Conservation (phyloP, 2,888 invertebrate genomes). For the Ormia ochracea region DNA sequence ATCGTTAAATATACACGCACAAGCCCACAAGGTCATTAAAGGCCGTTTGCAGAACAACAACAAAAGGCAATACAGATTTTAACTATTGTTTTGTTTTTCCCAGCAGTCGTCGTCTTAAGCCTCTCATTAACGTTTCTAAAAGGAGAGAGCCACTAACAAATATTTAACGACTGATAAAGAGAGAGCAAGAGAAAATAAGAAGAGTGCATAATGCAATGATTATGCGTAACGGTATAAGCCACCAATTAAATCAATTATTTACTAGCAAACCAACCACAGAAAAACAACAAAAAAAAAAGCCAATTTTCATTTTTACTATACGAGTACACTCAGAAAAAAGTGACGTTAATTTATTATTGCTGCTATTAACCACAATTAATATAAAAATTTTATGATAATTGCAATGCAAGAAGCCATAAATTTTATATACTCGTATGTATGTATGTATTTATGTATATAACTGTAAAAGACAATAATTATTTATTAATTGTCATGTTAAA, state of each 20-base stretch:
- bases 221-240: slow-evolving; percentile 57
- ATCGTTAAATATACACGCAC: slow-evolving; percentile 10
- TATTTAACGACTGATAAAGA: background rate
- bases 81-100: slow-evolving; percentile 9
- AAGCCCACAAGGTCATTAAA: slow-evolving; percentile 72
- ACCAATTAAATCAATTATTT: slow-evolving; percentile 46
- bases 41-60: slow-evolving; percentile 72
- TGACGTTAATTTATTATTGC: background rate
- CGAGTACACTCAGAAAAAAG: slow-evolving; percentile 9
- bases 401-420: background rate
- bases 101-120: background rate
- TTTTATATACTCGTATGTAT: no score
- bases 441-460: background rate
- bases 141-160: background rate
- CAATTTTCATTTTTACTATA: background rate
- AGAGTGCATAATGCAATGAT: slow-evolving; percentile 17
- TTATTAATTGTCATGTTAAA: background rate
- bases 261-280: background rate
- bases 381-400: slow-evolving; percentile 4
- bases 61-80: slow-evolving; percentile 7
- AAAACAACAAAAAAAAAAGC: background rate
- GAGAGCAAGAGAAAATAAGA: background rate
- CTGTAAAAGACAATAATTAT: slow-evolving; percentile 3
- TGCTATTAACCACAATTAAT: slow-evolving; percentile 18
- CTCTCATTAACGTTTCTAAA: background rate